Base-by-base conservation (phyloP, 1,140 invertebrate species). In the Pseudomyrmex dendroicus region DNA sequence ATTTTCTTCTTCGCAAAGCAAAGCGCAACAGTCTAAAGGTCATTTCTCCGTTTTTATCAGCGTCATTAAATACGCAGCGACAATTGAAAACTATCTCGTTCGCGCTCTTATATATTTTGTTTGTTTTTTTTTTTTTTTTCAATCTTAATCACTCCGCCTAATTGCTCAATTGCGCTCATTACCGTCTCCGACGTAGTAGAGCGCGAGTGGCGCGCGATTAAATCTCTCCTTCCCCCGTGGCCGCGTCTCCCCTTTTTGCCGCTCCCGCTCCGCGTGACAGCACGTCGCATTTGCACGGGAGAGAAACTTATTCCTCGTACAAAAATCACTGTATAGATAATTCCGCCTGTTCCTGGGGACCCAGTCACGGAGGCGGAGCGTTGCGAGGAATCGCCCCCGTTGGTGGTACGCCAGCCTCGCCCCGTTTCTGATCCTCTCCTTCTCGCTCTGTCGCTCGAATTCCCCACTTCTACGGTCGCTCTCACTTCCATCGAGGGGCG, bases 141-240 rank as follows among this genome's bases (percentile, higher is more conserved):
- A 61, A 74, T 84, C 89, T 90, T 90, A 90, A 90, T 92, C 90
- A 89, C 84, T 82, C 85, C 91, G 90, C 91, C 94, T 94, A 94
- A 94, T 94, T 94, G 94, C 91, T 94, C 93, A 94, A 94, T 94
- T 94, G 93, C 92, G 91, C 92, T 94, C 93, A 94, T 94, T 94
- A 94, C 93, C 91, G 91, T 94, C 92, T 91, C 91, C 91, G 89
- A 91, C 89, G 90, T 90, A 91, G 91, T 91, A 93, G 91, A 90
- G 89, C 89, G 84, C 91, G 90, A 86, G 87, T 35, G 35, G 35
- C 35, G 35, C 4, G 84, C 90, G 94, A 94, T 94, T 93, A 93
- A 91, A 94, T 94, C 92, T 90, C 89, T 89, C 84, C 78, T 89
- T 83, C 83, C 82, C 63, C 83, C 35, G 35, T 35, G 35, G 64